A percentile compares a stretch with the other conserved stretches of the same genome.
Conservation (phyloP, 1,140 invertebrate species). For the Argopecten irradians region DNA sequence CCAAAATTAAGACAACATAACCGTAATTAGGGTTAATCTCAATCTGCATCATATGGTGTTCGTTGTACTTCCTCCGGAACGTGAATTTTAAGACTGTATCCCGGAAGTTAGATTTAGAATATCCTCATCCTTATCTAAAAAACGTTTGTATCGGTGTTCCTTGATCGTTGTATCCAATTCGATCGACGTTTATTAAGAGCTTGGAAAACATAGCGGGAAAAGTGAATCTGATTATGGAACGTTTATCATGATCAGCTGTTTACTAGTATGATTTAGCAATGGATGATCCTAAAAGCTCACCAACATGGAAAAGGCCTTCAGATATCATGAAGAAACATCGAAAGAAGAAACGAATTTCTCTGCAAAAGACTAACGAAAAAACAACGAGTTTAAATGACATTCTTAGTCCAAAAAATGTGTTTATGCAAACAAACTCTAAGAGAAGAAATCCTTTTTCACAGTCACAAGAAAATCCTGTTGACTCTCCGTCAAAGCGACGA, state of each 20-base stretch:
- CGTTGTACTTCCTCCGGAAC: background rate
- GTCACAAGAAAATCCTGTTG: background rate
- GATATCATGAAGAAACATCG: conserved; percentile 55
- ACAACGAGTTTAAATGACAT: background rate
- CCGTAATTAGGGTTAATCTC: conserved; percentile 53
- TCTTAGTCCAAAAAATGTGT: background rate
- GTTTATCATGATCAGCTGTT: background rate
- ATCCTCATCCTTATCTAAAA: background rate
- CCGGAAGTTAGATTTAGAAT: background rate
- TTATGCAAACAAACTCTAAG: conserved; percentile 24
- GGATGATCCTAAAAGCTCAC: conserved; percentile 28
- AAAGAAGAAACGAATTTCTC: conserved; percentile 43
- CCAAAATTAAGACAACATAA: conserved; percentile 60
- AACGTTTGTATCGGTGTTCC: background rate
- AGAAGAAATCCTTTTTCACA: conserved; percentile 47
- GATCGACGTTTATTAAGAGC: background rate
- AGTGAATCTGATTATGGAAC: background rate
- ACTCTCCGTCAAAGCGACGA: conserved; percentile 29
- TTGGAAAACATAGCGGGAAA: background rate
- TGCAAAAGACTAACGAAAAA: conserved; percentile 10
- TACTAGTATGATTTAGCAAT: background rate
- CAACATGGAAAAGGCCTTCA: conserved; percentile 59
- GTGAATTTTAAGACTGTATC: background rate
- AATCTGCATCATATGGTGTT: background rate
- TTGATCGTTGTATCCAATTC: background rate